phyloP scores from a whole-genome alignment of 1,140 invertebrate genomes.

The Drosophila repleta region DNA sequence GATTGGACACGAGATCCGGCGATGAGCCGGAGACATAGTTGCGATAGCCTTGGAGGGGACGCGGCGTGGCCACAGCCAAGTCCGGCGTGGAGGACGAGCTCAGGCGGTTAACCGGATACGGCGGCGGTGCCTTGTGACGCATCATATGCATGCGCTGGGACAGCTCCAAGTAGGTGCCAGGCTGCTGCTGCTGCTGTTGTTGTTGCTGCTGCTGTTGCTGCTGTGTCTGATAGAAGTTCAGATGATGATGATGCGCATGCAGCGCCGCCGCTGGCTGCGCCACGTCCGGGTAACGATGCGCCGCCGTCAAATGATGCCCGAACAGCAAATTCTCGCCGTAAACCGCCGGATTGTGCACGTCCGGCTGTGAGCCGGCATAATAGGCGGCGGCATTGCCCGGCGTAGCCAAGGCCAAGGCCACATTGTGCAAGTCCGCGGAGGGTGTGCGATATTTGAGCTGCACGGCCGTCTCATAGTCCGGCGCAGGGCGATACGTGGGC shows the following conservation, averaged over 20 bases:
- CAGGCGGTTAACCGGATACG: slow-evolving; percentile 89
- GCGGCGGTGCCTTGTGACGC: slow-evolving; percentile 92
- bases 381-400: slow-evolving; percentile 58
- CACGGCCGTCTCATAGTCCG: slow-evolving; percentile 97
- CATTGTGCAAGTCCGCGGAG: slow-evolving; percentile 81
- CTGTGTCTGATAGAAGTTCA: slow-evolving; percentile 65
- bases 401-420: slow-evolving; percentile 58
- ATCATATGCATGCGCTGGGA: slow-evolving; percentile 86
- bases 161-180: slow-evolving; percentile 68
- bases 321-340: slow-evolving; percentile 66
- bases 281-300: slow-evolving; percentile 85
- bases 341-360: slow-evolving; percentile 70
- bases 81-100: slow-evolving; percentile 93
- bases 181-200: slow-evolving; percentile 51
- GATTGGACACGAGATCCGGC: slow-evolving; percentile 90
- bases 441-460: slow-evolving; percentile 89
- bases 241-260: slow-evolving; percentile 69
- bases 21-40: slow-evolving; percentile 89
- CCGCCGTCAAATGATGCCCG: slow-evolving; percentile 64
- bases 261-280: slow-evolving; percentile 85
- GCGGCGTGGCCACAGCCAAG: slow-evolving; percentile 88
- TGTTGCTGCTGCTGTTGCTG: slow-evolving; percentile 47
- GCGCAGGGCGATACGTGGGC: slow-evolving; percentile 95
- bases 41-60: slow-evolving; percentile 84
- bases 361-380: slow-evolving; percentile 79